A percentile compares a stretch with the other conserved stretches of the same genome.
phyloP scores from a whole-genome alignment of 2,888 invertebrate genomes.

The Stenchaetothrips biformis region DNA sequence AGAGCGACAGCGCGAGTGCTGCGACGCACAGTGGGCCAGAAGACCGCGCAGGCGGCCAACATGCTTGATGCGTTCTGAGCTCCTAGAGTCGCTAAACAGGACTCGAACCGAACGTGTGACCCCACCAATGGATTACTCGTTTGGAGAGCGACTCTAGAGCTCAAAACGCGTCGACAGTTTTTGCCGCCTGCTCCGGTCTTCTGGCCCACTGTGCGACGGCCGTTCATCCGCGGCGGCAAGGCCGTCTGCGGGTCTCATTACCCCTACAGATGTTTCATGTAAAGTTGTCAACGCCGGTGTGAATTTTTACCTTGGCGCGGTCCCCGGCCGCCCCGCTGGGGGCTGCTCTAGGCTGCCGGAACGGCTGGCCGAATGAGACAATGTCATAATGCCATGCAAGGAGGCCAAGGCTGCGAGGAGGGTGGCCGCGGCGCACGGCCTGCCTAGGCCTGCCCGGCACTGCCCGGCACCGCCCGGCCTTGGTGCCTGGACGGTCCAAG shows the following conservation, averaged over 20 bases:
- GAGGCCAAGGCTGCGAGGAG: conserved; percentile 10
- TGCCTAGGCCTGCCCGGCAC: not conserved
- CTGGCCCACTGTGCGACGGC: not conserved
- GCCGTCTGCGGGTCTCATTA: too few species aligned
- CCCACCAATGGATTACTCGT: too few species aligned
- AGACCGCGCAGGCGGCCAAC: too few species aligned
- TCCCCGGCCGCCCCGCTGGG: not conserved
- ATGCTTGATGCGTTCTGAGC: not conserved
- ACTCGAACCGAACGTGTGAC: not conserved
- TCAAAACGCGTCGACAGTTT: too few species aligned
- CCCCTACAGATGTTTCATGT: too few species aligned
- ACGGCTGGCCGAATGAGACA: not conserved
- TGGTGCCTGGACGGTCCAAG: not conserved
- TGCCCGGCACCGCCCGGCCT: not conserved
- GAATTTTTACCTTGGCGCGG: too few species aligned
- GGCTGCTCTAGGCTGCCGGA: not conserved
- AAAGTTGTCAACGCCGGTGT: too few species aligned
- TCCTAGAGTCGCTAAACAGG: too few species aligned
- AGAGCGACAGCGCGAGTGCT: not conserved
- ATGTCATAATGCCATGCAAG: conserved; percentile 4
- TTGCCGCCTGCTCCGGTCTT: too few species aligned
- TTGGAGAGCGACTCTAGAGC: too few species aligned
- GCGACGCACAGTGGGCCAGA: not conserved
- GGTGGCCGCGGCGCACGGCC: too few species aligned
- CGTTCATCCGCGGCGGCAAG: not conserved